Conservation (phyloP, 2,113 vertebrate genomes). For the Festucalex cinctus region DNA sequence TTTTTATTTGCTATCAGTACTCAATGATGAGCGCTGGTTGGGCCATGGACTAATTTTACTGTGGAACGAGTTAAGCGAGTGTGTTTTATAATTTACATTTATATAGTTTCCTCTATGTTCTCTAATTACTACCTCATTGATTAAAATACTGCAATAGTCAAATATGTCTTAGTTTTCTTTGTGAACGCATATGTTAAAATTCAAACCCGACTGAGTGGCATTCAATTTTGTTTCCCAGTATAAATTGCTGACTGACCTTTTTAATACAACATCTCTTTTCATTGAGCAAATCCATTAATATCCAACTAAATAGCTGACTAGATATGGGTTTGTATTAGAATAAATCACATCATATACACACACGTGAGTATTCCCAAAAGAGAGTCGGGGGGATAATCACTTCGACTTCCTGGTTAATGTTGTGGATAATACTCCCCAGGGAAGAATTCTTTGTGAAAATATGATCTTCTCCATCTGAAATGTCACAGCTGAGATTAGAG, state of each 20-base stretch:
- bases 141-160: neutral
- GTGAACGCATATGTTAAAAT: neutral
- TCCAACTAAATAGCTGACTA: conserved; percentile 63
- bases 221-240: conserved; percentile 21
- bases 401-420: conserved; percentile 74
- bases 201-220: neutral
- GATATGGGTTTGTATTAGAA: conserved; percentile 55
- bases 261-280: conserved; percentile 33
- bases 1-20: neutral
- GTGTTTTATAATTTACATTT: neutral
- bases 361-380: conserved; percentile 55
- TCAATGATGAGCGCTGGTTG: too few relatives aligned
- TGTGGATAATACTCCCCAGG: conserved; percentile 68
- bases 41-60: neutral
- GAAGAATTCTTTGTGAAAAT: conserved; percentile 74
- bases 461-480: conserved; percentile 63
- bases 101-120: neutral
- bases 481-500: conserved; percentile 59
- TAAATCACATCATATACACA: conserved; percentile 60
- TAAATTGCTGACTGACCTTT: conserved; percentile 20
- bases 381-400: conserved; percentile 60
- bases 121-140: neutral
- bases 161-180: neutral
- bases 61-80: neutral
- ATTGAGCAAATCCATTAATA: conserved; percentile 56